These are phyloP conservation scores for Drosophila sulfurigaster DNA, from an alignment of 1,140 invertebrate species.

Conservation along the genomic window DNA sequence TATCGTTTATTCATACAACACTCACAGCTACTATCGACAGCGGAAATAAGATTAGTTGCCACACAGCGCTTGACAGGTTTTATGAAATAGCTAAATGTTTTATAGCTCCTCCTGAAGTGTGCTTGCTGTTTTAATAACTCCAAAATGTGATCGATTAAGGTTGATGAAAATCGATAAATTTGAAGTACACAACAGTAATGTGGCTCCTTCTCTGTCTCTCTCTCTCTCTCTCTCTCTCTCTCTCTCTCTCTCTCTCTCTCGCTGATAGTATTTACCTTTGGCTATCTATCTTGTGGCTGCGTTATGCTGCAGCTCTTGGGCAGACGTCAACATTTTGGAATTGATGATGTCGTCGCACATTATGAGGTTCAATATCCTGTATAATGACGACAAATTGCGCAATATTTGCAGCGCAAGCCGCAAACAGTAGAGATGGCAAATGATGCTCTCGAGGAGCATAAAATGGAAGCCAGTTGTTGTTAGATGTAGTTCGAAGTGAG, in stretches of 20 bases:
- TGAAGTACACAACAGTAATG: not conserved
- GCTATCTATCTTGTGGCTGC: conserved; percentile 2
- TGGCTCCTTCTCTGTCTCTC: not conserved
- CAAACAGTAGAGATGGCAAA: conserved; percentile 28
- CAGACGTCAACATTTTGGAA: conserved; percentile 65
- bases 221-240: not conserved
- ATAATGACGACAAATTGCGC: conserved; percentile 84
- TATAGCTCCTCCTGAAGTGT: too few relatives aligned
- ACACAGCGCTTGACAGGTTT: too few relatives aligned
- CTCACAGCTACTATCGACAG: too few relatives aligned
- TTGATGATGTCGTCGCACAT: conserved; percentile 78
- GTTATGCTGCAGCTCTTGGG: conserved; percentile 29
- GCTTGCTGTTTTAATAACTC: too few relatives aligned
- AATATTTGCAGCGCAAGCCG: conserved; percentile 72
- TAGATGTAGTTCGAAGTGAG: not conserved
- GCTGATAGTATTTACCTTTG: not conserved
- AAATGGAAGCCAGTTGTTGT: not conserved
- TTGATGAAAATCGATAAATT: not conserved
- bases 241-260: not conserved
- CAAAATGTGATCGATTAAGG: not conserved
- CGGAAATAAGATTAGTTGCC: too few relatives aligned
- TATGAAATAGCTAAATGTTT: too few relatives aligned
- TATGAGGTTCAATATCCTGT: conserved; percentile 82
- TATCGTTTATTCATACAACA: too few relatives aligned
- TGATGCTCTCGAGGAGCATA: not conserved